A percentile compares a stretch with the other conserved stretches of the same genome.
phyloP scores from a whole-genome alignment of 2,888 invertebrate species.

The Dysmachus trigonus region DNA sequence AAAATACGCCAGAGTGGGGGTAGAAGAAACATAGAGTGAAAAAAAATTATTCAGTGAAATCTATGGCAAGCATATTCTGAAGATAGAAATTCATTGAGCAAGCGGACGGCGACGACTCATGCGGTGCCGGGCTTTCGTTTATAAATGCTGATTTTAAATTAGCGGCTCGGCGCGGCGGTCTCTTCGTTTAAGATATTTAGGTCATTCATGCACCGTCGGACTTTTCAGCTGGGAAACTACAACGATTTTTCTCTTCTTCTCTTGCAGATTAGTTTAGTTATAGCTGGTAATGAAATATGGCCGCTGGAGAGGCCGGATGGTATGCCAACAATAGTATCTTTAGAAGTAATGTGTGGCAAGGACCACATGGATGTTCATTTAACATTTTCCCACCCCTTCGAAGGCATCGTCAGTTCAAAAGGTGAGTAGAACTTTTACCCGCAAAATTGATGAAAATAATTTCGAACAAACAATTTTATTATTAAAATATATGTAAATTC shows the following conservation, averaged over 20 bases:
- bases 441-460: background rate
- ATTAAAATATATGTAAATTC: too few relatives aligned
- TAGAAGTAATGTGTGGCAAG: constrained; percentile 96
- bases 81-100: background rate
- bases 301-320: constrained; percentile 87
- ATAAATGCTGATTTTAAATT: background rate
- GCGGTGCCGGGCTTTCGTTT: background rate
- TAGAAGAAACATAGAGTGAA: background rate
- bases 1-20: background rate
- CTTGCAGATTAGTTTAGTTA: constrained; percentile 64
- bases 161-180: background rate
- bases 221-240: background rate
- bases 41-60: background rate
- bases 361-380: constrained; percentile 95
- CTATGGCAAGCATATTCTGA: background rate
- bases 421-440: constrained; percentile 62
- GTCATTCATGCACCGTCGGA: background rate
- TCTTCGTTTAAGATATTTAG: background rate
- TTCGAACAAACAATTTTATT: background rate
- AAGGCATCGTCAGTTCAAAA: constrained; percentile 92
- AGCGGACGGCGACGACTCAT: background rate
- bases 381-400: constrained; percentile 90
- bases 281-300: constrained; percentile 81
- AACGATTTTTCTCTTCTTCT: constrained; percentile 39
- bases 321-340: constrained; percentile 88